Conservation (phyloP, 1,140 invertebrate genomes). For the Ptiloglossa arizonensis region DNA sequence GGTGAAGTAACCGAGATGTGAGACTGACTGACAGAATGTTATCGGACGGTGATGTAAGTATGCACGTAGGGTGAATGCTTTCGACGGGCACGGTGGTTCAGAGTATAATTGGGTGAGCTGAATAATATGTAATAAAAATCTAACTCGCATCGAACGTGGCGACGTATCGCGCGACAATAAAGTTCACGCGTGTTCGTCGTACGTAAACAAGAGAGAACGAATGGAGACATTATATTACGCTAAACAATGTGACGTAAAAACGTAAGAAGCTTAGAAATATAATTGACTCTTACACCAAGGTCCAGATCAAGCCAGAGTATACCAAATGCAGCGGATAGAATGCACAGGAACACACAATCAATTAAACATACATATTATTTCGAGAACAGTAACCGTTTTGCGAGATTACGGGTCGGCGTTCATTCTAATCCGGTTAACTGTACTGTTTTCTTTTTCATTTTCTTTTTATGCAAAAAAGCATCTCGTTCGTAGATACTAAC, state of each 20-base stretch:
- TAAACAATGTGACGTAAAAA: slow-evolving; percentile 73
- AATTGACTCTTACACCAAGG: slow-evolving; percentile 82
- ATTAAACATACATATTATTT: slow-evolving; percentile 79
- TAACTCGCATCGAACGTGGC: not conserved
- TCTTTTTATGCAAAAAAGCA: not conserved
- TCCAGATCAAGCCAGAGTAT: slow-evolving; percentile 83
- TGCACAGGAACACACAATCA: slow-evolving; percentile 82
- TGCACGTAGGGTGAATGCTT: slow-evolving; percentile 39
- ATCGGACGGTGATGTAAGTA: slow-evolving; percentile 54
- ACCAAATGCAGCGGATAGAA: slow-evolving; percentile 82
- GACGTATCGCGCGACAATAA: slow-evolving; percentile 7
- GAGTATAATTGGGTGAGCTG: slow-evolving; percentile 15
- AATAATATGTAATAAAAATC: not conserved
- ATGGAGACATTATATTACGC: slow-evolving; percentile 39
- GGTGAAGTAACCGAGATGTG: slow-evolving; percentile 9
- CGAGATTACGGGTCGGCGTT: slow-evolving; percentile 40
- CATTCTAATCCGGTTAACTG: not conserved
- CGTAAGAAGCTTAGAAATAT: slow-evolving; percentile 80
- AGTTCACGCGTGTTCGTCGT: slow-evolving; percentile 1
- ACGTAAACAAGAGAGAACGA: not conserved
- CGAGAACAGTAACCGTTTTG: slow-evolving; percentile 58
- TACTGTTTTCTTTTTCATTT: not conserved
- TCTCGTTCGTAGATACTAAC: not conserved
- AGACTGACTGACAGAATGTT: slow-evolving; percentile 27
- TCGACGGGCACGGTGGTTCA: slow-evolving; percentile 25